Evolutionary conservation across 2,888 invertebrate genomes (phyloP), one percentile per base, ranked within the genome.

Genomic region (Druceiella hillmani): DNA sequence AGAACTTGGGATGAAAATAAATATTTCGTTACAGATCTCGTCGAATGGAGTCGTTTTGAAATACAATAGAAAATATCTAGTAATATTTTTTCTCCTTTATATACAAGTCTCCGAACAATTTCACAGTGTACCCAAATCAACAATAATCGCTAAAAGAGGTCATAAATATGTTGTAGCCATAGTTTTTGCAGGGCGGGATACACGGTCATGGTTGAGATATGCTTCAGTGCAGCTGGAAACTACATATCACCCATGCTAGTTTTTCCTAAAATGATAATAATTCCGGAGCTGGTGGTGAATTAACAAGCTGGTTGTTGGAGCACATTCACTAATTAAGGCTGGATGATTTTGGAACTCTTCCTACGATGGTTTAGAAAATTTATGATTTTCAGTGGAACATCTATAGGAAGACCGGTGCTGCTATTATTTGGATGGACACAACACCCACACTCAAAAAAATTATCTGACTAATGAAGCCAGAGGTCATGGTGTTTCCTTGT

Each of bases 401-500:
- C 39, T 29, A 29, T 30, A 39, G 17, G 17, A 14, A 30, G 25
- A 29, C 39, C 34, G 3, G 32, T 40, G 14, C 28, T 27, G 35
- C 12, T 27, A 35, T 35, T 44, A 53, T 46, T 5, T 38, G 47
- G 10, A 20, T n/a, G n/a, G n/a, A n/a, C n/a, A n/a, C n/a, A n/a
- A n/a, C n/a, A n/a, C n/a, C n/a, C n/a, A n/a, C n/a, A n/a, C n/a
- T n/a, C n/a, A n/a, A n/a, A n/a, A n/a, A n/a, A n/a, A n/a, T n/a
- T n/a, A n/a, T n/a, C n/a, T 51, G 4, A 39, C 48, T 7, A 46
- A 50, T 25, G 28, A 42, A 9, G 47, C 49, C 12, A 15, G 41
- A 11, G 27, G 43, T 11, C 26, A 38, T 17, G 32, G 38, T 17
- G 27, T 38, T 33, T 29, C 34, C 26, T 16, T 26, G 27, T 26